These are phyloP conservation scores for Ophioninae sp. DNA, from an alignment of 2,888 invertebrate species.

Conservation along the genomic window DNA sequence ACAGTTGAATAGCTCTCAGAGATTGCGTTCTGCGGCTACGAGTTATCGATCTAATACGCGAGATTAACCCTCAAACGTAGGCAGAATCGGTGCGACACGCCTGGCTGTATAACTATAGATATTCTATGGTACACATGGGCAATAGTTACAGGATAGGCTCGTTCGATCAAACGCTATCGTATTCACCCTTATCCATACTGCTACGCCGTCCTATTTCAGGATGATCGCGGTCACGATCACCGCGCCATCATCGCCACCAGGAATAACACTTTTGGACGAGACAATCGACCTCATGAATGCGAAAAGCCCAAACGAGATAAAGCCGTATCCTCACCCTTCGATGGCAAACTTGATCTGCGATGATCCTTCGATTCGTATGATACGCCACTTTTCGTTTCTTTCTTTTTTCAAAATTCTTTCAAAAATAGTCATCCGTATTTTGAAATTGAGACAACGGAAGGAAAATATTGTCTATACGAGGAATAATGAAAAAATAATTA, in stretches of 20 bases:
- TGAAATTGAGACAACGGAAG: no score
- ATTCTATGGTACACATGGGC: not conserved
- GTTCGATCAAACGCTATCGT: constrained; percentile 48
- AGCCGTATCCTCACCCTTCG: constrained; percentile 43
- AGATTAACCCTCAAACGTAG: not conserved
- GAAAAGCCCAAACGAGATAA: constrained; percentile 34
- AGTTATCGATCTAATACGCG: not conserved
- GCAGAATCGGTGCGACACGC: not conserved
- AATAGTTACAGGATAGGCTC: constrained; percentile 45
- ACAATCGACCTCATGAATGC: constrained; percentile 37
- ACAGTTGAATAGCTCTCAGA: not conserved
- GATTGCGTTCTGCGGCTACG: not conserved
- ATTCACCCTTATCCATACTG: constrained; percentile 21
- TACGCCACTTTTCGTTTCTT: no score
- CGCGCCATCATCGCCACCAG: constrained; percentile 20
- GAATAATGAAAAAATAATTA: no score
- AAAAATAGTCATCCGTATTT: no score
- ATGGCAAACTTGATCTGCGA: constrained; percentile 25
- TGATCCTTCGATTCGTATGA: not conserved
- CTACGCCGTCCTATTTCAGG: constrained; percentile 28
- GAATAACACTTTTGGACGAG: constrained; percentile 41
- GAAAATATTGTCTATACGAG: no score
- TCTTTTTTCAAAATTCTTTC: no score
- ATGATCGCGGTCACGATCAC: constrained; percentile 38
- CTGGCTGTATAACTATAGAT: not conserved